Percentiles rank a stretch among this genome's conserved stretches.
These are phyloP conservation scores for Glaucopsyche alexis DNA, from an alignment of 2,888 invertebrate species.

Conservation along the genomic window DNA sequence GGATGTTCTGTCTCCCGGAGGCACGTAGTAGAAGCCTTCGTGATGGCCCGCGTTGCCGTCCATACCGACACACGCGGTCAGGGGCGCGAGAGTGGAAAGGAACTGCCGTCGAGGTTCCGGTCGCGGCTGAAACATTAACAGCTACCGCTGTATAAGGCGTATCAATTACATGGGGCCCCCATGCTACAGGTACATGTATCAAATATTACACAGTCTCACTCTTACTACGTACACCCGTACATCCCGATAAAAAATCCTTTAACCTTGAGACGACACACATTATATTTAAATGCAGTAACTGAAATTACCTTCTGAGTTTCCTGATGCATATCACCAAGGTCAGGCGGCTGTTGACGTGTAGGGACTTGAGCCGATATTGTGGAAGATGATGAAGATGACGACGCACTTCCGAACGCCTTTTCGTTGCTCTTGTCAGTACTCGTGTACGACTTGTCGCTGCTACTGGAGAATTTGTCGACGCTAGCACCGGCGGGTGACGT, in stretches of 20 bases:
- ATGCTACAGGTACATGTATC: no score
- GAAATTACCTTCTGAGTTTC: slow-evolving; percentile 63
- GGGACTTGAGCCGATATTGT: slow-evolving; percentile 57
- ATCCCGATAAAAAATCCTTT: no score
- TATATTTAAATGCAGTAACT: not conserved
- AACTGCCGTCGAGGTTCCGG: slow-evolving; percentile 87
- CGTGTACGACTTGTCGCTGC: slow-evolving; percentile 73
- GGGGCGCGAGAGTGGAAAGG: slow-evolving; percentile 87
- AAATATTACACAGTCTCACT: no score
- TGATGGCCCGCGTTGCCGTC: slow-evolving; percentile 62
- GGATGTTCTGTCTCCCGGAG: slow-evolving; percentile 81
- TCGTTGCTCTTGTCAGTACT: slow-evolving; percentile 80
- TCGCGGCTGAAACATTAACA: slow-evolving; percentile 61
- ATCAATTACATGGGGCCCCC: no score
- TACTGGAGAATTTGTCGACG: slow-evolving; percentile 81
- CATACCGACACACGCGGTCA: slow-evolving; percentile 86
- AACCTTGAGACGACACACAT: no score
- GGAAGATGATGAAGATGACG: slow-evolving; percentile 70
- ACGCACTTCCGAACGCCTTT: slow-evolving; percentile 78
- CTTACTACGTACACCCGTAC: no score
- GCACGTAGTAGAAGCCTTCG: slow-evolving; percentile 75
- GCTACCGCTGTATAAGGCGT: no score
- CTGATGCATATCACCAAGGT: slow-evolving; percentile 67
- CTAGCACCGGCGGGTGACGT: slow-evolving; percentile 85
- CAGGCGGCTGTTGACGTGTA: slow-evolving; percentile 62